Conservation (phyloP, 2,113 vertebrate species). For the Psettodes erumei region DNA sequence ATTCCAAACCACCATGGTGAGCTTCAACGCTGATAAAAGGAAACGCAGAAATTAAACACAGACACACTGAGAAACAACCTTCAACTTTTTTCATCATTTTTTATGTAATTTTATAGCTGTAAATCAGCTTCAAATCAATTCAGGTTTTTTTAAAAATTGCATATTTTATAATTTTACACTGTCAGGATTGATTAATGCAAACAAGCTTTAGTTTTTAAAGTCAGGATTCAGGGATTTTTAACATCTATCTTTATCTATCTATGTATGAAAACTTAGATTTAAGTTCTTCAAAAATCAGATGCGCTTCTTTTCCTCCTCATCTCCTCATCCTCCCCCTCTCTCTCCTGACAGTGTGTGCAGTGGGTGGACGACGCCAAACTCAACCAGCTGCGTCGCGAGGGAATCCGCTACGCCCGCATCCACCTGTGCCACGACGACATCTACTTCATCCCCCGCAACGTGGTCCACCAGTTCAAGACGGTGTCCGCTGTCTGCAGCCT, state of each 20-base stretch:
- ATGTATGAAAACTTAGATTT: too few relatives aligned
- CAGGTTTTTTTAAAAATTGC: background rate
- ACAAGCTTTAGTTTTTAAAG: background rate
- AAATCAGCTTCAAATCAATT: too few relatives aligned
- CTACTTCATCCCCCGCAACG: conserved; percentile 98
- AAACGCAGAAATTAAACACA: too few relatives aligned
- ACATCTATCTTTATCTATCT: too few relatives aligned
- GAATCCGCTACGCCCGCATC: conserved; percentile 95
- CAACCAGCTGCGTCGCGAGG: conserved; percentile 97
- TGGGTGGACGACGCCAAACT: conserved; percentile 99
- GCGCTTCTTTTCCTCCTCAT: background rate
- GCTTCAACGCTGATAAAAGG: too few relatives aligned
- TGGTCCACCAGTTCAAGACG: conserved; percentile 99
- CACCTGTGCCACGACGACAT: conserved; percentile 96
- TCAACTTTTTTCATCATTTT: too few relatives aligned
- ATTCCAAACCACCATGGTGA: too few relatives aligned
- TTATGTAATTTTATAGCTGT: too few relatives aligned
- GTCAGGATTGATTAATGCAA: too few relatives aligned
- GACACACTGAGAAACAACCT: too few relatives aligned
- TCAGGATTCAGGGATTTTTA: background rate
- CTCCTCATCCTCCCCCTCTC: background rate
- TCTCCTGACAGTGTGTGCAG: conserved; percentile 89
- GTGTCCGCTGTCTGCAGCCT: conserved; percentile 97
- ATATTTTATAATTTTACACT: background rate
- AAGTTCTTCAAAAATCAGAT: too few relatives aligned